Base-by-base conservation (phyloP, 2,888 invertebrate species). In the Perizoma flavofasciatum region DNA sequence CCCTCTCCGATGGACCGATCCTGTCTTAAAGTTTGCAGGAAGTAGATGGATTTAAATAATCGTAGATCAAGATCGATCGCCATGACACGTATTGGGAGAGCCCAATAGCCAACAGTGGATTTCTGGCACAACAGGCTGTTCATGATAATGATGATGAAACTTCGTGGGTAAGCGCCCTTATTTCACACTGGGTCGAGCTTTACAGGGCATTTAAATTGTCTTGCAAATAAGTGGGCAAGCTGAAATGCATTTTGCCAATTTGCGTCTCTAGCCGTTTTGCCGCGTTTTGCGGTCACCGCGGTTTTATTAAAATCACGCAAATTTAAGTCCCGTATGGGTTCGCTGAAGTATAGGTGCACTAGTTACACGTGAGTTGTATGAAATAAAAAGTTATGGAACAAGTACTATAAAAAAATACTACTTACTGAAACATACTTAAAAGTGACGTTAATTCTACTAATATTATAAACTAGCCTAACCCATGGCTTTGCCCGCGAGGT, bases 191-290 rank as follows among this genome's bases (percentile, higher is more conserved):
- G 54, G 44, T 50, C 49, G 49, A 44, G 63, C 56, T 59, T 61
- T 55, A 59, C 62, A 51, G 50, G 56, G 51, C 60, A 59, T 56
- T 68, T 67, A 68, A 65, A 69, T 61, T 60, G 63, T 66, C 68
- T 51, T 62, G 58, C 65, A 73, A 73, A 74, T 74, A 68, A 67
- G 69, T 63, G 68, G 67, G 55, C 63, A 66, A 67, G 47, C 57
- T 63, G 61, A 70, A 71, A 68, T 73, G 69, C 69, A 73, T 66
- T 72, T 69, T 63, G 61, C 61, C 61, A 62, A 62, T 62, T 62
- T 62, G 62, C 50, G 65, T 59, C 53, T 53, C 61, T 61, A 48
- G 59, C 54, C 61, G 50, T 61, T 61, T 48, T 53, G 45, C 54
- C 57, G 62, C 56, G 63, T 68, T 55, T 54, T 66, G 61, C 67